A percentile compares a stretch with the other conserved stretches of the same genome.
Evolutionary conservation across 2,797 vertebrate genomes (phyloP).

Genomic region (Dryobates pubescens): DNA sequence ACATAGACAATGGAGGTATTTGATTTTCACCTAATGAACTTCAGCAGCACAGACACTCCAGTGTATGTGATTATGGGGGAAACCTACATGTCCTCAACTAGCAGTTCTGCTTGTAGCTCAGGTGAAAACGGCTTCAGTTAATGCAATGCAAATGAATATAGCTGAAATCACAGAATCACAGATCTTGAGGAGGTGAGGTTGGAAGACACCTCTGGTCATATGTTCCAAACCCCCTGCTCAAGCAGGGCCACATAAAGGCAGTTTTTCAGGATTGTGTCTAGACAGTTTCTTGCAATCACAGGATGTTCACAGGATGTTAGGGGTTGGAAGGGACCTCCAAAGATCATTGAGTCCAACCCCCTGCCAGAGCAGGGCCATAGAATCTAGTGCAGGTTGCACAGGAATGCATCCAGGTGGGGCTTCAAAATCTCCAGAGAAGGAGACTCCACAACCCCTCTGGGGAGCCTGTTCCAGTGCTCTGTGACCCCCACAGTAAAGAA

Average conservation of each 20-base stretch:
- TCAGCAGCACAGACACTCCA: background rate
- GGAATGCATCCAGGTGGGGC: no score
- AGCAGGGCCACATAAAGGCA: background rate
- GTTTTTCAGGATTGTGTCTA: background rate
- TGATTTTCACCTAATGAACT: background rate
- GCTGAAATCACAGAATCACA: background rate
- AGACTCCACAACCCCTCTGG: no score
- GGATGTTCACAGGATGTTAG: no score
- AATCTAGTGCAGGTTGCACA: no score
- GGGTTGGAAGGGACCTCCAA: no score
- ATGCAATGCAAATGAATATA: background rate
- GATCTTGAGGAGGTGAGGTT: background rate
- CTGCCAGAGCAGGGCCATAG: no score
- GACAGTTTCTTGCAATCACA: background rate
- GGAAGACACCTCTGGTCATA: background rate
- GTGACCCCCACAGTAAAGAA: no score
- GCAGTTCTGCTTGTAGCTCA: background rate
- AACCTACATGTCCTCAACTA: background rate
- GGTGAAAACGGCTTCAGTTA: background rate
- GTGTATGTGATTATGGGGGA: background rate
- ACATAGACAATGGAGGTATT: background rate
- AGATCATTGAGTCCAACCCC: no score
- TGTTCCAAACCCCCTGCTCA: background rate
- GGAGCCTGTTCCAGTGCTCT: no score
- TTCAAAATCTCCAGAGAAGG: no score